Evolutionary conservation across 2,888 invertebrate genomes (phyloP).

Genomic region (Brachyopa scutellaris): DNA sequence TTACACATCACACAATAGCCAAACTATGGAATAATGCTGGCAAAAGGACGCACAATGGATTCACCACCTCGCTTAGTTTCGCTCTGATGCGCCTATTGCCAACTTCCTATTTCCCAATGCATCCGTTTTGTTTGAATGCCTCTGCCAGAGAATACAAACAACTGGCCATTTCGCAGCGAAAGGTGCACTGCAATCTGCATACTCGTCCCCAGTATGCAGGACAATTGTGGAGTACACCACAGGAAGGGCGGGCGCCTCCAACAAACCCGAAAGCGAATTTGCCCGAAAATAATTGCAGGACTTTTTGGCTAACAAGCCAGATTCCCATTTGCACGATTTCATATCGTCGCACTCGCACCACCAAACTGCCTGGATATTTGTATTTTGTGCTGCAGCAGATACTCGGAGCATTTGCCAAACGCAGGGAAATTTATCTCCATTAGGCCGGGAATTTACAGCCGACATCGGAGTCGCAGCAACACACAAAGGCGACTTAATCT

Average conservation of each 20-base stretch:
- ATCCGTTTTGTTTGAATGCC: neutral
- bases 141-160: constrained; percentile 15
- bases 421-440: constrained; percentile 57
- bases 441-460: constrained; percentile 37
- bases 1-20: constrained; percentile 5
- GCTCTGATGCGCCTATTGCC: neutral
- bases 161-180: neutral
- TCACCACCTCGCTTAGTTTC: constrained; percentile 2
- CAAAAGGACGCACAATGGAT: constrained; percentile 1
- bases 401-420: constrained; percentile 29
- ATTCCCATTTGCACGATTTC: constrained; percentile 37
- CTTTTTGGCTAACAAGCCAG: constrained; percentile 23
- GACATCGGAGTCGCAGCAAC: constrained; percentile 27
- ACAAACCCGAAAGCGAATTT: constrained; percentile 16
- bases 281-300: constrained; percentile 34
- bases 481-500: constrained; percentile 50
- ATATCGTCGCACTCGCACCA: constrained; percentile 28
- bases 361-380: neutral
- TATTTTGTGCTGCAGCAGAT: constrained; percentile 5
- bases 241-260: constrained; percentile 5
- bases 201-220: no score
- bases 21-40: neutral
- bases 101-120: neutral
- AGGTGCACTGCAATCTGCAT: no score
- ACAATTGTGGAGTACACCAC: neutral